Evolutionary conservation across 2,797 vertebrate species (phyloP), one percentile per base, ranked within the genome.

Genomic region (Ptychadena robeensis): DNA sequence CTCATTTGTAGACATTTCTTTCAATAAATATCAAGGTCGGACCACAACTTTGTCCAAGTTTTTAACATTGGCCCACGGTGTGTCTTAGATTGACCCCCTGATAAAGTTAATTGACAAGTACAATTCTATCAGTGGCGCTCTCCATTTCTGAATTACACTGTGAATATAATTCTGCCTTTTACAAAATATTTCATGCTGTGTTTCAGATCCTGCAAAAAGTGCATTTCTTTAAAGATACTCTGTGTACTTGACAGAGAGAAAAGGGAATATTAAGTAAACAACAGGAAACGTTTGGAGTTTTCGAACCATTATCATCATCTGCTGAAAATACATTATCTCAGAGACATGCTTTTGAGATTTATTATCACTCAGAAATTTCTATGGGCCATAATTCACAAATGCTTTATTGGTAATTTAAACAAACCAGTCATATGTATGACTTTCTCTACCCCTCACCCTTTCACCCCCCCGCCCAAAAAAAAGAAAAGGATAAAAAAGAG

Each of bases 311-410:
- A n/a, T 61, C 6, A 53, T 30, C 79, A 81, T 81, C 38, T 73
- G 70, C 70, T 38, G 73, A 73, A 28, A 73, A 73, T 66, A 40
- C 38, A 67, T 81, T 67, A 37, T 67, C 71, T 74, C 71, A 70
- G 27, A 73, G 70, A 73, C 70, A 28, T 67, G 10, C 53, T 2
- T 35, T 4, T 32, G 27, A 38, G 70, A 81, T 73, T 73, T 81
- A 81, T 81, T 66, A 27, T 31, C 11, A 28, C 35, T 25, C 31
- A 57, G 30, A 57, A 67, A 18, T n/a, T 31, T 73, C 31, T 32
- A 25, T n/a, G 28, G 63, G 25, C 32, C 31, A 74, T 81, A 73
- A 74, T 10, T 81, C 53, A 80, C 40, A 48, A 34, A 64, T 64
- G 59, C 57, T 65, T 80, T 38, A 67, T 31, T 63, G 9, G 76